phyloP scores from a whole-genome alignment of 2,888 invertebrate species.

The Nymphalis polychloros region DNA sequence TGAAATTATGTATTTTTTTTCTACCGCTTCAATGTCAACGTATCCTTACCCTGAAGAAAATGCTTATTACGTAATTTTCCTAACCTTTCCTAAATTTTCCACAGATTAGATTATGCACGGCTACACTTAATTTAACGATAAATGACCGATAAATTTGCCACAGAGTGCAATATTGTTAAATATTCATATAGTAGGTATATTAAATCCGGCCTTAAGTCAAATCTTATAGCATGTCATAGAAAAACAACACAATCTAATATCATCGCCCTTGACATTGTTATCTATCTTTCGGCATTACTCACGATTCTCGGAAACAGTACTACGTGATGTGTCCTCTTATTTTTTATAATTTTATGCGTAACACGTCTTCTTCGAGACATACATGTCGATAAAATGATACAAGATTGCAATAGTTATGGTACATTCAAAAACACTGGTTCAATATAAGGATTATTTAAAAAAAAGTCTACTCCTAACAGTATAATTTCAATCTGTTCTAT shows the following conservation, averaged over 20 bases:
- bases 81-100: no score
- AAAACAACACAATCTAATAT: background rate
- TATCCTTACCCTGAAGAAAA: no score
- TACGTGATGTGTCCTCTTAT: slow-evolving; percentile 18
- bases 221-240: background rate
- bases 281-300: slow-evolving; percentile 32
- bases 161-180: no score
- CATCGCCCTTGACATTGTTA: slow-evolving; percentile 30
- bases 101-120: no score
- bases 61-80: no score
- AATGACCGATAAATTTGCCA: no score
- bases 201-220: no score
- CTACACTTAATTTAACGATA: no score
- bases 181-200: no score
- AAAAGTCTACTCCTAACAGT: background rate
- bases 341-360: slow-evolving; percentile 21
- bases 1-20: no score
- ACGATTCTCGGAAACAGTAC: slow-evolving; percentile 14
- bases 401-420: slow-evolving; percentile 3
- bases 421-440: background rate
- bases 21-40: no score
- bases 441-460: background rate
- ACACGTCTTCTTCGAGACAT: slow-evolving; percentile 24
- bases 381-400: slow-evolving; percentile 16
- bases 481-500: no score